A percentile compares a stretch with the other conserved stretches of the same genome.
Conservation (phyloP, 2,888 invertebrate genomes). For the Brachylomia viminalis region DNA sequence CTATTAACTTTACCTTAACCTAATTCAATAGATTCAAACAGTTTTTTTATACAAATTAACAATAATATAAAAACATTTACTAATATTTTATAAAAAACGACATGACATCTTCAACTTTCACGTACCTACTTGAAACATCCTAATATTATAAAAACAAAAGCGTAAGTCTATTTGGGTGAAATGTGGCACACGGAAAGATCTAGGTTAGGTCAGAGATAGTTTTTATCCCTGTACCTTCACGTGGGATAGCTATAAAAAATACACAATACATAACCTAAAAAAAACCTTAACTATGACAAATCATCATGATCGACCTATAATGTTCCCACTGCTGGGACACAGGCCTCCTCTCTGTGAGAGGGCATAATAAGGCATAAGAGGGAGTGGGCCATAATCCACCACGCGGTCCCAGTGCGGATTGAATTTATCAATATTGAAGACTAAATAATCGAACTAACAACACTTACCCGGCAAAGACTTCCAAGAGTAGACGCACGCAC, state of each 20-base stretch:
- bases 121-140: neutral
- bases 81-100: too few species aligned
- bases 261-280: neutral
- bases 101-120: neutral
- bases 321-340: too few species aligned
- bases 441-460: neutral
- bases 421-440: neutral
- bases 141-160: neutral
- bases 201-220: neutral
- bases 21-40: neutral
- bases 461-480: constrained; percentile 50
- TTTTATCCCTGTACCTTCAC: neutral
- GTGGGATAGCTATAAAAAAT: neutral
- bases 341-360: too few species aligned
- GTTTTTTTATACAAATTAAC: neutral
- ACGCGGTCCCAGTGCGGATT: too few species aligned
- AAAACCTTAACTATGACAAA: neutral
- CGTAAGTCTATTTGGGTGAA: neutral
- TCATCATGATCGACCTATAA: too few species aligned
- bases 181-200: neutral
- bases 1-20: neutral
- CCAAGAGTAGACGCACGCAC: constrained; percentile 17
- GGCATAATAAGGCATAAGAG: too few species aligned
- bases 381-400: too few species aligned
- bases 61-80: too few species aligned